A percentile compares a stretch with the other conserved stretches of the same genome.
phyloP scores from a whole-genome alignment of 2,888 invertebrate species.

The Tenodera sinensis region DNA sequence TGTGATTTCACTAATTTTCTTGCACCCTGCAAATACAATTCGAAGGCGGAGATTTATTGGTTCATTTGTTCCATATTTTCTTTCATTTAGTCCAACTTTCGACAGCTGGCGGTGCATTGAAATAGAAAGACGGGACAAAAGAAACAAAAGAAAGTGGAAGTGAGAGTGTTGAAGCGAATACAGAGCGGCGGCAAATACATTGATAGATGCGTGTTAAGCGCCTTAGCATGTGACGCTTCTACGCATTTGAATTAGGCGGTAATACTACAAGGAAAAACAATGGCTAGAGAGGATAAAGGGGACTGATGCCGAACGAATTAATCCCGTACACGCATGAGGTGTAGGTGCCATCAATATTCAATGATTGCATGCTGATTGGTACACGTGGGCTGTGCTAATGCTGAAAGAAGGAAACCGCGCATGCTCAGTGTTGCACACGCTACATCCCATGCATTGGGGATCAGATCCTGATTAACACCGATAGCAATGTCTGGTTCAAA shows the following conservation, averaged over 20 bases:
- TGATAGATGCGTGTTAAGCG: background rate
- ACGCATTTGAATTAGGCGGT: background rate
- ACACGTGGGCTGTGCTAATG: background rate
- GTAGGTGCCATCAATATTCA: background rate
- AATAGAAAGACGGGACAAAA: background rate
- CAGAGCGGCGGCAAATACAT: background rate
- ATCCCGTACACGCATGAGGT: background rate
- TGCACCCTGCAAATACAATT: too few species aligned
- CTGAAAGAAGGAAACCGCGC: background rate
- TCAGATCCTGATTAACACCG: background rate
- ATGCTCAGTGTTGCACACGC: background rate
- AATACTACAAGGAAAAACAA: background rate
- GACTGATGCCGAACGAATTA: background rate
- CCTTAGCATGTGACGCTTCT: background rate
- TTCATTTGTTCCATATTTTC: too few species aligned
- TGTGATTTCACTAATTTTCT: too few species aligned
- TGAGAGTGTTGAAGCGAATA: background rate
- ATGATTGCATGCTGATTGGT: background rate
- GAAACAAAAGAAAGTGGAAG: background rate
- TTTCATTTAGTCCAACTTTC: too few species aligned
- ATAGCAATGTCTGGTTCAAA: background rate
- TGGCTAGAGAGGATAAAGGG: background rate
- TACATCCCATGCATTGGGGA: background rate
- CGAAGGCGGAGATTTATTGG: too few species aligned
- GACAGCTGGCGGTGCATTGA: too few species aligned